Base-by-base conservation (phyloP, 53 echinoderm and acorn worm species). In the Holothuria scabra region DNA sequence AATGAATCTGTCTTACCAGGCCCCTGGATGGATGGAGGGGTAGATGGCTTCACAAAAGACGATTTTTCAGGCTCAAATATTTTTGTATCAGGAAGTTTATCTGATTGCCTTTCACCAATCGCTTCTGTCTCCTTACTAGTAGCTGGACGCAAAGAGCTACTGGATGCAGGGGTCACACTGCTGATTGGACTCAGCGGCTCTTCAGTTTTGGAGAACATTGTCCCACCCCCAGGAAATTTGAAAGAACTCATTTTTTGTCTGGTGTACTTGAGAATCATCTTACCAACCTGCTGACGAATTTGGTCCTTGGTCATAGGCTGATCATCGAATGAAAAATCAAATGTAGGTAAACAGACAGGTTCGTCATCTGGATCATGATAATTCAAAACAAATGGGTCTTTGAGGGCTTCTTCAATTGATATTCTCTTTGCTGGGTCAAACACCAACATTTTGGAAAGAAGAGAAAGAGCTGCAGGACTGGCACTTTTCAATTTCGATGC, bases 311-410 rank as follows among this genome's bases (percentile, higher is more conserved):
- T 91, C 85, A 95, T 91, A 12, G 92, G 89, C 4, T 85, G 84
- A 56, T 89, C 86, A 80, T 99, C 99, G 68, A 99, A 99, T 26
- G 92, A 90, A 81, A 99, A 99, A 71, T 99, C 99, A 93, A 99
- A 99, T 52, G 80, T 70, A 9, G 99, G 99, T 22, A 85, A 85
- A 76, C 99, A 99, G 28, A 86, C 72, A 1, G 94, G 99, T 59
- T 99, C 99, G 68, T 94, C 94, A 29, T 92, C 92, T 5, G 94
- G 94, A 75, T 90, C 91, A 55, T 94, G 93, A 49, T 99, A 99
- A 20, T 95, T 92, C 19, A 85, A 72, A 9, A 99, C 78, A 68
- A 92, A 99, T 14, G 99, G 99, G 60, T 97, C 94, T 28, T 91
- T 85, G 60, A 97, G 89, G 44, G 94, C 99, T 18, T 94, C 87